Base-by-base conservation (phyloP, 2,888 invertebrate species). In the Andrena haemorrhoa region DNA sequence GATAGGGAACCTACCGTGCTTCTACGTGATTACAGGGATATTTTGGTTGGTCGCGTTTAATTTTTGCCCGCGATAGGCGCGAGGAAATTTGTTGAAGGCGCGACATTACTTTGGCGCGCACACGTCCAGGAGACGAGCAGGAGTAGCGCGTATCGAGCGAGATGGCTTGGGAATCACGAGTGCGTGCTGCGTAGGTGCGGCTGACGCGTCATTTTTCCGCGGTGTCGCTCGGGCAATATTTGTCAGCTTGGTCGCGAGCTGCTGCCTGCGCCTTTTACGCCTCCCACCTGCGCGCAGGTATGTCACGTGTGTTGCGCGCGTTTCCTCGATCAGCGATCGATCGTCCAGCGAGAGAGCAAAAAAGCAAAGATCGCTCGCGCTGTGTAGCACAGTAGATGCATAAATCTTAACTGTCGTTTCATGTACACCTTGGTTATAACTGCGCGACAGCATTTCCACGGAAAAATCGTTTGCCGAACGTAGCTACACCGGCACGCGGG, bases 121-220 rank as follows among this genome's bases (percentile, higher is more conserved):
- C 10, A n/a, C 5, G n/a, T 26, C 8, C n/a, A 23, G 26, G 31
- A 56, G 20, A 3, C 16, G 33, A 33, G 23, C 8, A 29, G 31
- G 65, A 12, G 41, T 31, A 58, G 26, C 23, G 53, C 16, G 41
- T 29, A 66, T 33, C 10, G 6, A n/a, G 23, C 66, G 31, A 49
- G 31, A 49, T 58, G 26, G 12, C 26, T 49, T 49, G 10, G 66
- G n/a, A 63, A 33, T 33, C 33, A 63, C 10, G 23, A 10, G 20
- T n/a, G 16, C 53, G 31, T 47, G 63, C 49, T 16, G 10, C 56
- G 41, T 58, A 63, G 72, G 63, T 56, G 73, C 12, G 64, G 66
- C 58, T 29, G 75, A 70, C 35, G 47, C 2, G 51, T 69, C 49
- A 75, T 60, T 68, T 61, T 69, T 33, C 4, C 66, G 47, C 4